Base-by-base conservation (phyloP, 2,797 vertebrate species). In the Microchirus variegatus region DNA sequence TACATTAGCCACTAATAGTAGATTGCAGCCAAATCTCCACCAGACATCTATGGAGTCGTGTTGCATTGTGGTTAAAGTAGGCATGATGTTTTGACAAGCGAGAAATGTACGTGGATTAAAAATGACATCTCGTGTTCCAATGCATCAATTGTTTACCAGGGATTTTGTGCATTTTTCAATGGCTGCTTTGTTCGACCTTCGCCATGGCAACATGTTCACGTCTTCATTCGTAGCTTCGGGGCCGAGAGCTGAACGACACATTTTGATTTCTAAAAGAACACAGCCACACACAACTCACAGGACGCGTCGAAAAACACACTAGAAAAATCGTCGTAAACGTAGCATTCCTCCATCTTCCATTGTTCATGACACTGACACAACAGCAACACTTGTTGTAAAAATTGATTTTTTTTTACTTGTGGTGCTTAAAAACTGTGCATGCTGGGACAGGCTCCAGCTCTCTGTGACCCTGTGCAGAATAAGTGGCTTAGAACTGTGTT, bases 351-450 rank as follows among this genome's bases (percentile, higher is more conserved):
- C 1, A 5, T 75, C 57, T 60, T 67, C 16, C n/a, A 37, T 45
- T 61, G 64, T 68, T 75, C 12, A 5, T 43, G 18, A 36, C 15
- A 42, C 31, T 53, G n/a, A 60, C 49, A 17, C n/a, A 26, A 37
- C 43, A 53, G 51, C 43, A 18, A 67, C 51, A 43, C 31, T 65
- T 37, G 45, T 50, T 73, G 59, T 63, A 75, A 51, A 65, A 69
- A 76, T 47, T 1, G 0, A 54, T 22, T 22, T 52, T 61, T 76
- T 56, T 38, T 48, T 31, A 31, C 48, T 70, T 48, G 36, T 46
- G 75, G 67, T 70, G 69, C 56, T 82, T 71, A 50, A 37, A 73
- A 67, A 35, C 15, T 65, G 73, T 80, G 78, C 56, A 65, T 64
- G 69, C 61, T 78, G 77, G 57, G 52, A 62, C 9, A 36, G 10